These are phyloP conservation scores for Hyaena hyaena DNA, from an alignment of 2,113 vertebrate genomes.

Conservation along the genomic window DNA sequence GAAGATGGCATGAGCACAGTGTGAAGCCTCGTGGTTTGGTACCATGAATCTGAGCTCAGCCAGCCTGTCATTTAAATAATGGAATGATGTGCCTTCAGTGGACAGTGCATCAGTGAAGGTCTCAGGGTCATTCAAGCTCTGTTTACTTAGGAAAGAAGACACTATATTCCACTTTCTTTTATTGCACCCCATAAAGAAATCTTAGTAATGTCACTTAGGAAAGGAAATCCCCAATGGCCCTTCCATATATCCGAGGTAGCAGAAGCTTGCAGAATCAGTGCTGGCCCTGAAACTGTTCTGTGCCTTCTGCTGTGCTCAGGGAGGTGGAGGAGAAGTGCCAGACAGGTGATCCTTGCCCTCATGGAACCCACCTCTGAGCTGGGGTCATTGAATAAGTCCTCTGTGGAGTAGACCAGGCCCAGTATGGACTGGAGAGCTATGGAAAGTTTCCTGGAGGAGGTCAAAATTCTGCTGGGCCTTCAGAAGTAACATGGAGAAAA, in stretches of 20 bases:
- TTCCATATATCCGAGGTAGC: neutral
- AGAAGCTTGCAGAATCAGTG: neutral
- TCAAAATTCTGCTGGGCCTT: neutral
- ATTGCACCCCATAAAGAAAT: neutral
- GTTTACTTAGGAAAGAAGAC: constrained; percentile 33
- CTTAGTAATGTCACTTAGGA: neutral
- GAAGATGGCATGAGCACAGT: neutral
- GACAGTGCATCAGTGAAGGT: neutral
- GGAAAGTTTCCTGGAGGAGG: neutral
- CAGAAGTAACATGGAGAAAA: neutral
- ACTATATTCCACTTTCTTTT: neutral
- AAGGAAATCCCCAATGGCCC: neutral
- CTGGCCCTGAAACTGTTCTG: neutral
- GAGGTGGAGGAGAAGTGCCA: neutral
- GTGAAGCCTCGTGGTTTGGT: neutral
- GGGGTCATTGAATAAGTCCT: neutral
- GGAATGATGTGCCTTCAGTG: neutral
- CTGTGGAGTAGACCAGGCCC: neutral
- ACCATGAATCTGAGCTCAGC: neutral
- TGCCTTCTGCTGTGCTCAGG: neutral
- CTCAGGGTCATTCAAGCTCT: constrained; percentile 7
- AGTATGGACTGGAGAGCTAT: neutral
- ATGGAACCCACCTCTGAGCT: neutral
- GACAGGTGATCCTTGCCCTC: neutral
- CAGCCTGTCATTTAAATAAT: neutral